Evolutionary conservation across 1,140 invertebrate genomes (phyloP), one percentile per base, ranked within the genome.

Genomic region (Pollicipes pollicipes): DNA sequence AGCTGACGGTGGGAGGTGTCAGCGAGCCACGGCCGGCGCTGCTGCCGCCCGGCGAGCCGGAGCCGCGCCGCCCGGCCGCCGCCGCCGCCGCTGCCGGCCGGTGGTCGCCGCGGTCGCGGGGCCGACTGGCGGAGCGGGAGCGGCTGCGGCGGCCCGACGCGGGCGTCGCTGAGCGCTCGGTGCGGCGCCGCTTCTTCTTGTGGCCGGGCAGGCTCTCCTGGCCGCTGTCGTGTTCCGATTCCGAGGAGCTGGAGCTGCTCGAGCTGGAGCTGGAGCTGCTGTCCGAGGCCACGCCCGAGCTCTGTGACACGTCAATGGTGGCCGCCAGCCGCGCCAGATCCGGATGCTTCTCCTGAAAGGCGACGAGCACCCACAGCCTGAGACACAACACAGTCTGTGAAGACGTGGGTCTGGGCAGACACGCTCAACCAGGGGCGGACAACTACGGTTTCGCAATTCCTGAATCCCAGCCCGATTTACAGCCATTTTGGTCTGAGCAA

Each of bases 201-300:
- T 89, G 88, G n/a, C 89, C 88, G 37, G 89, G 87, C 30, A 93
- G 84, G 74, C 90, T 92, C 77, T 91, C 91, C 80, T 94, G 91
- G 0, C 91, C 91, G 77, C 80, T 81, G 72, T 82, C 79, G 45
- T 70, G 71, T 70, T 83, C 83, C 8, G 76, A 77, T 72, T 73
- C 72, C 70, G 82, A 84, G 24, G 78, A 78, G 27, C 84, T 87
- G 67, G 85, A 87, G 2, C 90, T 92, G 70, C 89, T 91, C 68
- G 90, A 92, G 58, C 89, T 92, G 17, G 91, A 94, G 74, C 90
- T 92, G 76, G 90, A 94, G 0, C 90, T 93, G 74, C 90, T 94
- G 81, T 97, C 95, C 6, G 94, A 97, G 21, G 93, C 93, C 32
- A 97, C 87, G 13, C 95, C 94, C 24, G 91, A 94, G 67, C 89